These are phyloP conservation scores for Cantharis nigra DNA, from an alignment of 2,888 invertebrate genomes.

Conservation along the genomic window DNA sequence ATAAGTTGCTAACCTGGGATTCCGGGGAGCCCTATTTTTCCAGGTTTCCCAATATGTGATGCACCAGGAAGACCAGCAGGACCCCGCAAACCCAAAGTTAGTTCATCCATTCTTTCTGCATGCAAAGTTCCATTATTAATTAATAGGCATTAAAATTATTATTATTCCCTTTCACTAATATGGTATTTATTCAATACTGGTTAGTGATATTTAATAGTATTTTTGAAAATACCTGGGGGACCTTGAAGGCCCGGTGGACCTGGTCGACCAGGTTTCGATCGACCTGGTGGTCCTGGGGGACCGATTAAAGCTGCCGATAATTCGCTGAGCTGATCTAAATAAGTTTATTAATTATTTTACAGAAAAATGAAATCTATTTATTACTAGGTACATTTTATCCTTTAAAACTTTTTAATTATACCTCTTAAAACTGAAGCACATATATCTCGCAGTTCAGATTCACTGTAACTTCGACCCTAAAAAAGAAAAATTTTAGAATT, in stretches of 20 bases:
- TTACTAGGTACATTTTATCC: not conserved
- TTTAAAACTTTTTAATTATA: slow-evolving; percentile 47
- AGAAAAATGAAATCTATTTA: not conserved
- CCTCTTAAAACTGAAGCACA: slow-evolving; percentile 80
- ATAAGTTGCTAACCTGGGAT: slow-evolving; percentile 58
- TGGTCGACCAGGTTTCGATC: slow-evolving; percentile 68
- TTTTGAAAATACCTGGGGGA: slow-evolving; percentile 60
- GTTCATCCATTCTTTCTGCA: slow-evolving; percentile 63
- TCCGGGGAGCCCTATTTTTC: slow-evolving; percentile 61
- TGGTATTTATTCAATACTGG: not conserved
- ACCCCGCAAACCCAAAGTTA: slow-evolving; percentile 66
- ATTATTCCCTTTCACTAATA: not conserved
- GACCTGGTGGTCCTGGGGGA: slow-evolving; percentile 70
- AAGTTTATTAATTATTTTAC: slow-evolving; percentile 1
- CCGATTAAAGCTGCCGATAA: slow-evolving; percentile 66
- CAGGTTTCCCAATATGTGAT: slow-evolving; percentile 59
- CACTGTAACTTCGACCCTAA: slow-evolving; percentile 68
- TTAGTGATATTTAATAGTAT: not conserved
- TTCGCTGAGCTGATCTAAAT: slow-evolving; percentile 74
- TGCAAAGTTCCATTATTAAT: slow-evolving; percentile 39
- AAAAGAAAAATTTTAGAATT: slow-evolving; percentile 38
- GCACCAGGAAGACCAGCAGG: slow-evolving; percentile 69
- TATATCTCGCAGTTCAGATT: slow-evolving; percentile 78
- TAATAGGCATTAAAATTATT: slow-evolving; percentile 1
- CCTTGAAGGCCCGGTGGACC: slow-evolving; percentile 75